Base-by-base conservation (phyloP, 1,140 invertebrate genomes). In the Meloidogyne floridensis region DNA sequence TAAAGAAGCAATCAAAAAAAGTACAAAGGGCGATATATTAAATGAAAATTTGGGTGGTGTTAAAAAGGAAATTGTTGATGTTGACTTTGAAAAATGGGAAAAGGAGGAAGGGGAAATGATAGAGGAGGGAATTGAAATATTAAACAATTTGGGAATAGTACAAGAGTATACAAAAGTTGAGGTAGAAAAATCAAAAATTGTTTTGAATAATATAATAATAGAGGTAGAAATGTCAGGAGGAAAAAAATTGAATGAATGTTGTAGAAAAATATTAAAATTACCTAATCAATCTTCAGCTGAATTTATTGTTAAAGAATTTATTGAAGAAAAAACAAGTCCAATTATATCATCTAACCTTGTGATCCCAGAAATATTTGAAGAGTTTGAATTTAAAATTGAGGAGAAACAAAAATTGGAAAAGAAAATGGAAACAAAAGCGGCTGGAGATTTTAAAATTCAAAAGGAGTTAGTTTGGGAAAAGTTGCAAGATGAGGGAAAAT, bases 391-490 rank as follows among this genome's bases (percentile, higher is more conserved):
- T 42, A 70, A 59, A n/a, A 59, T 20, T 70, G n/a, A 75, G 5
- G 7, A 75, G 42, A 59, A 75, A 10, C 10, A 54, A 77, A 77
- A 43, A 56, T 20, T 69, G 5, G 11, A 69, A 43, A 56, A 51
- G 9, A 43, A 54, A 77, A 70, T 56, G 11, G 43, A 54, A 11
- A 65, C 73, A 32, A 56, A 80, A 80, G 71, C n/a, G n/a, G 47
- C 54, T 15, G 47, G 11, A 42, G 51, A 80, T 11, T n/a, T 42
- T 32, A 54, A 74, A 71, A 69, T 42, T n/a, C 10, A 3, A 74
- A 4, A 3, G 42, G 42, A 53, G 3, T 43, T 20, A 4, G 4
- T 20, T 51, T 7, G n/a, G 32, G 13, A 53, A 18, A 2, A 18
- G n/a, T 18, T 18, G 6, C 15, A 65, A 2, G 7, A 15, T 7